Conservation (phyloP, 2,888 invertebrate species). For the Cynaeus angustus region DNA sequence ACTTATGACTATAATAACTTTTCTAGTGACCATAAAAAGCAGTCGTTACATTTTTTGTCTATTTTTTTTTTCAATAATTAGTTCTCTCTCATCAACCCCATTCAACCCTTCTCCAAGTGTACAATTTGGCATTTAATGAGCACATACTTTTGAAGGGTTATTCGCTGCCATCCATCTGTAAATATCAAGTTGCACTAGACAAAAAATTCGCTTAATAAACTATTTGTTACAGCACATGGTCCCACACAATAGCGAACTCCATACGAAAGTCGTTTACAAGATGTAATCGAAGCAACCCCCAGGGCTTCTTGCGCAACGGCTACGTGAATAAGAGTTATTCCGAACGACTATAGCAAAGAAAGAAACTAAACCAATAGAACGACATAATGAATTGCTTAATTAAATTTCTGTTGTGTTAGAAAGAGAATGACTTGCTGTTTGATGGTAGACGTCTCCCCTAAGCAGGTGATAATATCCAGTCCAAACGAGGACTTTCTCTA, state of each 20-base stretch:
- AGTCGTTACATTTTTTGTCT: not conserved
- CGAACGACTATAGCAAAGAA: not conserved
- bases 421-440: conserved; percentile 36
- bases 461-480: conserved; percentile 49
- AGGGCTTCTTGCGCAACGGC: conserved; percentile 2
- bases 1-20: not conserved
- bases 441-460: conserved; percentile 22
- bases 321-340: not conserved
- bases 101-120: not conserved
- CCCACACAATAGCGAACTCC: not conserved
- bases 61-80: not conserved
- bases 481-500: conserved; percentile 42
- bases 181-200: conserved; percentile 28
- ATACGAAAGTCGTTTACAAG: conserved; percentile 2
- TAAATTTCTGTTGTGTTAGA: conserved; percentile 40
- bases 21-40: not conserved
- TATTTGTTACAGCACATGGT: conserved; percentile 27
- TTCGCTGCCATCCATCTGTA: conserved; percentile 20
- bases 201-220: conserved; percentile 17
- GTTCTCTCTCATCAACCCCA: not conserved
- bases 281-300: conserved; percentile 4
- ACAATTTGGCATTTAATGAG: not conserved
- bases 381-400: conserved; percentile 42
- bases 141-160: conserved; percentile 19
- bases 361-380: conserved; percentile 36